Base-by-base conservation (phyloP, 2,797 vertebrate genomes). In the Mus spretus region DNA sequence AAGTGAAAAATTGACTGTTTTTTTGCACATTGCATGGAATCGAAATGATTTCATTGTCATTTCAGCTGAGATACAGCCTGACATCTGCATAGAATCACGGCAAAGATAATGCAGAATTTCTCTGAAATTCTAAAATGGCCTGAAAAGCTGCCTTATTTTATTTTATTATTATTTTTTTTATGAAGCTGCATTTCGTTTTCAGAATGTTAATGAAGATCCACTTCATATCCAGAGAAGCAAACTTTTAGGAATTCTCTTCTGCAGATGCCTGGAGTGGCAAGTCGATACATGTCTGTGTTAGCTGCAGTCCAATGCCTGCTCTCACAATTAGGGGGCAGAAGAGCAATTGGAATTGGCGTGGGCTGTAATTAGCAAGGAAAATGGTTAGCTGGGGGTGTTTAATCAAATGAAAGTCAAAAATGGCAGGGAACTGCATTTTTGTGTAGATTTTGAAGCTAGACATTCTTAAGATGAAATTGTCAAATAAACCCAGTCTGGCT, bases 91-190 rank as follows among this genome's bases (percentile, higher is more conserved):
- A 98, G 99, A 99, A 99, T 99, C 99, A 99, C 99, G 99, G 99
- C 99, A 99, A 99, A 99, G 98, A 98, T 98, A 99, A 99, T 99
- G 99, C 98, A 99, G 99, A 99, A 99, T 99, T 99, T 98, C 98
- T 98, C 97, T 95, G 98, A 98, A 98, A 98, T 98, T 98, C 98
- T 98, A 98, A 98, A 98, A 98, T 98, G 98, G 97, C 98, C 97
- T 98, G 98, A 98, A 98, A 98, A 98, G 98, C 98, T 98, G 98
- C 98, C 98, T 98, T 98, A 98, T 98, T 98, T 98, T 98, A n/a
- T 53, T 87, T 88, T 63, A 61, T 89, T 89, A 86, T 86, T 86
- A 78, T 90, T 90, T 98, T 98, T 98, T 98, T 98, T 98, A 93
- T 98, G 97, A 98, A 98, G 98, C 95, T 97, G 97, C 97, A 98